Conservation (phyloP, 2,888 invertebrate species). For the Chelonus formosanus region DNA sequence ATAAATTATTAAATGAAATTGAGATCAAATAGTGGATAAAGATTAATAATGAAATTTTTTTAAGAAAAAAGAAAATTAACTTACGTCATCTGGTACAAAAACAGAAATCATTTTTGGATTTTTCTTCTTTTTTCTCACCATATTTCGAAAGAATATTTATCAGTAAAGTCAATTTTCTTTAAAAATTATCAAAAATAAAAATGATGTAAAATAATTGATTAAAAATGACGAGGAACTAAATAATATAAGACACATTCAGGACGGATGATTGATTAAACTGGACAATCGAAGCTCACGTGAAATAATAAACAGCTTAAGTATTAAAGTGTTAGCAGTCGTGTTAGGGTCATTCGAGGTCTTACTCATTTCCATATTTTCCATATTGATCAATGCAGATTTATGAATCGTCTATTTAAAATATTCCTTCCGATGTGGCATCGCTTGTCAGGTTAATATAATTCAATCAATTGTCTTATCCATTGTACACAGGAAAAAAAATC, state of each 20-base stretch:
- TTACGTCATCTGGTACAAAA: constrained; percentile 60
- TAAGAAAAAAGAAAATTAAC: constrained; percentile 33
- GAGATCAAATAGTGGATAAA: not conserved
- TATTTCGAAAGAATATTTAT: constrained; percentile 26
- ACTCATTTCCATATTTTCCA: constrained; percentile 56
- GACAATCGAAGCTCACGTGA: not conserved
- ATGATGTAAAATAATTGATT: not conserved
- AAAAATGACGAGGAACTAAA: not conserved
- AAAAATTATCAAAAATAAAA: not conserved
- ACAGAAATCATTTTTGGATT: constrained; percentile 59
- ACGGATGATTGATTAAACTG: not conserved
- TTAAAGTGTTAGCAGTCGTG: constrained; percentile 29
- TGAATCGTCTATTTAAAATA: constrained; percentile 43
- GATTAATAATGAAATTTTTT: not conserved
- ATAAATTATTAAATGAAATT: not conserved
- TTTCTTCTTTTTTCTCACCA: too few relatives aligned
- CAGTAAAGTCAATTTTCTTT: too few relatives aligned
- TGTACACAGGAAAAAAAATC: too few relatives aligned
- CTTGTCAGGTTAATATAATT: constrained; percentile 43
- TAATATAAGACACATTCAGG: not conserved
- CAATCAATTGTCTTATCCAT: constrained; percentile 9
- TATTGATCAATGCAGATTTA: constrained; percentile 63
- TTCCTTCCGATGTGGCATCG: constrained; percentile 37
- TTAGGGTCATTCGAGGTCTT: constrained; percentile 62
- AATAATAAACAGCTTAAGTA: not conserved